Conservation (phyloP, 2,888 invertebrate species). For the Cancer borealis region DNA sequence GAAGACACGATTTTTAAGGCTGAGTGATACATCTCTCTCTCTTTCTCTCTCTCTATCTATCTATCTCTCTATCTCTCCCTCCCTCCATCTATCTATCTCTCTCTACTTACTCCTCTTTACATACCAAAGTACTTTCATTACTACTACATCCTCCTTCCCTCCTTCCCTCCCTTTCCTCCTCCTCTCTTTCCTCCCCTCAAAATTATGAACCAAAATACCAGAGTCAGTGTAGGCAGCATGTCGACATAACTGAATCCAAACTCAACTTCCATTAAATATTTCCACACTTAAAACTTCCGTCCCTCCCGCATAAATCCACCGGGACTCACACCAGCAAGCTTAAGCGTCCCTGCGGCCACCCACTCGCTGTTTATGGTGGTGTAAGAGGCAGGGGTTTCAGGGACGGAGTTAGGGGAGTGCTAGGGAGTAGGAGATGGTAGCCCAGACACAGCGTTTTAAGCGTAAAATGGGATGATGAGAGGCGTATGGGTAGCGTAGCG, state of each 20-base stretch:
- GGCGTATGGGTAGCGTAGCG: no score
- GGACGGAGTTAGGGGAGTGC: not conserved
- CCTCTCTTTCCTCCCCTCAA: not conserved
- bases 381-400: not conserved
- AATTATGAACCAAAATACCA: constrained; percentile 5
- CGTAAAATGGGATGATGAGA: no score
- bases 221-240: not conserved
- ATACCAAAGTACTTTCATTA: no score
- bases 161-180: not conserved
- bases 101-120: no score
- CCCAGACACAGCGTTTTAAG: no score
- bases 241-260: not conserved
- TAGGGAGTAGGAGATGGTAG: not conserved
- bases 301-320: not conserved
- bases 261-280: not conserved
- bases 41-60: constrained; percentile 24
- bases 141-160: not conserved
- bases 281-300: constrained; percentile 15
- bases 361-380: not conserved
- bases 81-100: not conserved
- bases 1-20: not conserved
- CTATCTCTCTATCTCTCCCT: constrained; percentile 23
- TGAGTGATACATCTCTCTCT: constrained; percentile 6
- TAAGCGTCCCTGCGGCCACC: not conserved
- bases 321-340: not conserved